phyloP scores from a whole-genome alignment of 2,888 invertebrate species.

The Tanaodytes sp. region DNA sequence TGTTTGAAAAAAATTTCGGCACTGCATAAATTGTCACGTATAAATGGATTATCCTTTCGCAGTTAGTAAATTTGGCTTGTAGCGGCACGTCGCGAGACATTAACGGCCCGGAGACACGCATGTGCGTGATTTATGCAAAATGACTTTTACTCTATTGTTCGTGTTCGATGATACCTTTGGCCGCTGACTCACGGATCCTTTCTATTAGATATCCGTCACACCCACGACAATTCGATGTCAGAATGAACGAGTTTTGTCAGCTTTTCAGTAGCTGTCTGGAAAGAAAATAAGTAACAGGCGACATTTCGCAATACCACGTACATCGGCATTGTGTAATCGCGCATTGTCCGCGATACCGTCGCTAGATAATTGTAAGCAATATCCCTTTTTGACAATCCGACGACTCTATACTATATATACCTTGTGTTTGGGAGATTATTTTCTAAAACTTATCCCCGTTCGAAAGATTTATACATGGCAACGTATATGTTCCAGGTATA shows the following conservation, averaged over 20 bases:
- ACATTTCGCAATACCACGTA: conserved; percentile 33
- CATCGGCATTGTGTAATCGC: conserved; percentile 30
- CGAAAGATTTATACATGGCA: too few relatives aligned
- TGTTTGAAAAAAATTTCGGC: too few relatives aligned
- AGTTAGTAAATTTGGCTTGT: conserved; percentile 34
- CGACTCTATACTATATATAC: too few relatives aligned
- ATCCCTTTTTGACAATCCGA: too few relatives aligned
- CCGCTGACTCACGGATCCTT: conserved; percentile 50
- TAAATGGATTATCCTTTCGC: too few relatives aligned
- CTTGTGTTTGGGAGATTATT: too few relatives aligned
- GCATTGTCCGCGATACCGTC: not conserved
- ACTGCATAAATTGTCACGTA: too few relatives aligned
- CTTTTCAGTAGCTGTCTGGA: conserved; percentile 48
- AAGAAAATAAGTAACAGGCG: conserved; percentile 21
- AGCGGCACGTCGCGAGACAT: conserved; percentile 58
- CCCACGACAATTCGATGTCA: conserved; percentile 48
- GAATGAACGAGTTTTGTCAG: conserved; percentile 52
- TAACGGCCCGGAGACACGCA: conserved; percentile 55
- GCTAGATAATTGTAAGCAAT: too few relatives aligned
- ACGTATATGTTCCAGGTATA: too few relatives aligned
- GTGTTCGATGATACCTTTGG: conserved; percentile 51
- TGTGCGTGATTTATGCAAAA: conserved; percentile 47
- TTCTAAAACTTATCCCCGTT: too few relatives aligned
- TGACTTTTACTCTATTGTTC: conserved; percentile 51
- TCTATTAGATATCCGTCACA: conserved; percentile 27